Percentiles rank a stretch among this genome's conserved stretches.
Evolutionary conservation across 2,113 vertebrate species (phyloP).

Genomic region (Zosterops pallidus): DNA sequence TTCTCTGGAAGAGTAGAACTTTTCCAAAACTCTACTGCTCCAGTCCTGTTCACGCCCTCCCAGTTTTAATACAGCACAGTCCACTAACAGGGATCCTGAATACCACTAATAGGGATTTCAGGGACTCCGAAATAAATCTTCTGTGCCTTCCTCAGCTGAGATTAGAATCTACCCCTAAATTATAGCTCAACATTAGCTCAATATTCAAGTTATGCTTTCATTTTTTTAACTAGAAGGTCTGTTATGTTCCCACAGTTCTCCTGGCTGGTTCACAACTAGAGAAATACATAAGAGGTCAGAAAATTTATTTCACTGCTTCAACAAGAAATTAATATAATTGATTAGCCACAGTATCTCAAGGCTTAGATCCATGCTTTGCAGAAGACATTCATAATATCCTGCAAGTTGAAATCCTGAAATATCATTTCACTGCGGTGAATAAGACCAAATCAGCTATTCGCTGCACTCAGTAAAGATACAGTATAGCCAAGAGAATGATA

Average conservation of each 20-base stretch:
- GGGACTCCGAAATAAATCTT: background rate
- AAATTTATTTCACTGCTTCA: conserved; percentile 52
- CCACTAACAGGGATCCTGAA: background rate
- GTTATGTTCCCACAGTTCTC: background rate
- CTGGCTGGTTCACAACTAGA: background rate
- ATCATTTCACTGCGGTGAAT: conserved; percentile 61
- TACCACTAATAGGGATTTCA: background rate
- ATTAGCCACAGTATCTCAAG: conserved; percentile 62
- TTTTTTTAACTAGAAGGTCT: background rate
- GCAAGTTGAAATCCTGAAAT: conserved; percentile 61
- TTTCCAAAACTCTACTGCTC: background rate
- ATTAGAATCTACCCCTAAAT: background rate
- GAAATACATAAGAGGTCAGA: conserved; percentile 10
- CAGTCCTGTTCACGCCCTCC: background rate
- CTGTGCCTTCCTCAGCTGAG: background rate
- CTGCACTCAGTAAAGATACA: conserved; percentile 49
- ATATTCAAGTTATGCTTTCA: background rate
- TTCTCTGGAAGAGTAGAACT: background rate
- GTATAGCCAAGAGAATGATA: conserved; percentile 37
- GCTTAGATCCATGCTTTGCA: conserved; percentile 54
- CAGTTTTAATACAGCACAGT: background rate
- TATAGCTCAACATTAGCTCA: background rate
- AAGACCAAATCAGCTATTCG: conserved; percentile 60
- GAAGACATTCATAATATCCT: conserved; percentile 57
- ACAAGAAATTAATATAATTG: conserved; percentile 65